These are phyloP conservation scores for Prietella phreatophila DNA, from an alignment of 2,113 vertebrate species.

Conservation along the genomic window DNA sequence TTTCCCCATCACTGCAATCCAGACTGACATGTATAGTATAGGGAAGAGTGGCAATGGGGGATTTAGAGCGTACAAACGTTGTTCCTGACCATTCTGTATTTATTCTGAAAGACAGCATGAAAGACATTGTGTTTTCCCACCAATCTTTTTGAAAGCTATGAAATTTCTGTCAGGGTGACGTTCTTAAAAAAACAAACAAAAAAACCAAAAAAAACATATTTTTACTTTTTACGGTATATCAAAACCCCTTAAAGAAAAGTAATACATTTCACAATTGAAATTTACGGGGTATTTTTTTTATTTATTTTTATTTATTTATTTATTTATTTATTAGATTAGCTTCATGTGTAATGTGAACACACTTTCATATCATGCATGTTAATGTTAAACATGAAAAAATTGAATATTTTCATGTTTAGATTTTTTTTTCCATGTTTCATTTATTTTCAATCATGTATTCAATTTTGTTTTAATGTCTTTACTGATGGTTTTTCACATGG, in stretches of 20 bases:
- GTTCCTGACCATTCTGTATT: background rate
- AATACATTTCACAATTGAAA: background rate
- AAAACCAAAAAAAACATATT: too few relatives aligned
- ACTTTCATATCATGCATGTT: background rate
- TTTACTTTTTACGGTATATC: too few relatives aligned
- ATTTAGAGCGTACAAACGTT: background rate
- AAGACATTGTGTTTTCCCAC: background rate
- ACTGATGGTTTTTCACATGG: background rate
- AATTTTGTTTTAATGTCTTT: too few relatives aligned
- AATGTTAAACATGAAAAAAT: background rate
- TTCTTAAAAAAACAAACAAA: too few relatives aligned
- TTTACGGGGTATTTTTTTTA: background rate
- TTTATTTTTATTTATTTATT: too few relatives aligned
- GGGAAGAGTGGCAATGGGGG: background rate
- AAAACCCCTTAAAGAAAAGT: background rate
- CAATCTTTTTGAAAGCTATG: background rate
- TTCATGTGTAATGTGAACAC: too few relatives aligned
- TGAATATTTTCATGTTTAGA: too few relatives aligned
- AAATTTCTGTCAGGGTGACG: background rate
- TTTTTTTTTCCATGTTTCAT: background rate
- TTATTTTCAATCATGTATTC: background rate
- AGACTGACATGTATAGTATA: constrained; percentile 3
- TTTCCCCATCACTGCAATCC: constrained; percentile 4
- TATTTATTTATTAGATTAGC: too few relatives aligned
- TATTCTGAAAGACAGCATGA: background rate